Evolutionary conservation across 2,113 vertebrate species (phyloP).

Genomic region (Macrotus californicus): DNA sequence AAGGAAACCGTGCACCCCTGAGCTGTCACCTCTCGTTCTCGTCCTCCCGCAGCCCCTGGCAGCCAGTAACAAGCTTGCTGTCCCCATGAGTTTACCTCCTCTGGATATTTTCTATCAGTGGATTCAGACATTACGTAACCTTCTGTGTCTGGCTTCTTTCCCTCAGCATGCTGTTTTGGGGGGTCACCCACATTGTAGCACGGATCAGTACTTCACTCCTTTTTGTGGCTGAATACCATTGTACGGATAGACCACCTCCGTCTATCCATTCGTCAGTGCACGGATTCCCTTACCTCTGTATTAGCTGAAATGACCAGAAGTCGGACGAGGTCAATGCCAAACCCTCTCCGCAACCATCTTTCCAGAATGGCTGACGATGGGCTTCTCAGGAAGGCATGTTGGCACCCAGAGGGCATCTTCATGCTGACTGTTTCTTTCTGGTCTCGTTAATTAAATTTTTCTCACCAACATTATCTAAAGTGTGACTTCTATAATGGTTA

Average conservation of each 20-base stretch:
- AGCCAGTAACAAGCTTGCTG: neutral
- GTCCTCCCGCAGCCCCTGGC: neutral
- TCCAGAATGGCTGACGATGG: neutral
- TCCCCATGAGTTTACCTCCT: neutral
- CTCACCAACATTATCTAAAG: neutral
- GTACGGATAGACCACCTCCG: accelerated
- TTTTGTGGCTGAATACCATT: neutral
- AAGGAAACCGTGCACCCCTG: neutral
- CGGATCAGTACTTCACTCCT: accelerated
- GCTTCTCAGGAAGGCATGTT: neutral
- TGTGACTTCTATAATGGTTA: neutral
- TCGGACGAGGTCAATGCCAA: neutral
- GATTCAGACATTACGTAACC: accelerated
- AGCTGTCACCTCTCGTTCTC: neutral
- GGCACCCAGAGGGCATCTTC: neutral
- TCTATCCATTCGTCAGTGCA: neutral
- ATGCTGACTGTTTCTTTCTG: neutral
- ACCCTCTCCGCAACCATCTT: neutral
- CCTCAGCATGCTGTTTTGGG: neutral
- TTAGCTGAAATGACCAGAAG: neutral
- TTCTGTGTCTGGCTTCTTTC: neutral
- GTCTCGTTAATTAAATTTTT: neutral
- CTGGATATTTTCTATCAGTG: neutral
- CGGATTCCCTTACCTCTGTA: neutral
- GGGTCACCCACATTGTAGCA: accelerated